Evolutionary conservation across 2,113 vertebrate genomes (phyloP), one percentile per base, ranked within the genome.

Genomic region (Cygnus buccinator): DNA sequence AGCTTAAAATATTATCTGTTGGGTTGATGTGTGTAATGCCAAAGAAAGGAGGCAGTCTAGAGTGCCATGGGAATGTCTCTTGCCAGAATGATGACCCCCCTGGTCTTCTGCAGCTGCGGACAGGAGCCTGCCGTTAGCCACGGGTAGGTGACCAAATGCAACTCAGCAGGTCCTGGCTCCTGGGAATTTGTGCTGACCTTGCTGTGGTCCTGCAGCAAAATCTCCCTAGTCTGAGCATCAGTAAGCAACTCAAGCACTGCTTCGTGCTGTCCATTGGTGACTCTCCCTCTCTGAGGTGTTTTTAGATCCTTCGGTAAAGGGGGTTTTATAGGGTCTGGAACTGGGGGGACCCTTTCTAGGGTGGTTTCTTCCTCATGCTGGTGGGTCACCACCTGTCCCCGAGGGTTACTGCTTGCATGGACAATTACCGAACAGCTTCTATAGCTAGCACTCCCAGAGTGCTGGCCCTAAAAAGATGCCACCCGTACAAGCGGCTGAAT

Each of bases 331-430:
- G 39, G 39, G 39, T 25, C 26, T 33, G 81, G 37, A 37, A 17
- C 13, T 70, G 57, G 28, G 15, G 55, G 61, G 31, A 3, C 19
- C 29, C 26, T 55, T 6, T 37, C n/a, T 41, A 14, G 19, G 17
- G 7, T 63, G 71, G 28, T n/a, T 20, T 41, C 15, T 62, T 54
- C 26, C 48, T 7, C 16, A 26, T 0, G 1, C 12, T 18, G n/a
- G 13, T 35, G 44, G 44, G 44, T 70, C 18, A 13, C 50, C 13
- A 0, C 5, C 37, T 68, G 72, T 50, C 72, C 57, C 59, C 26
- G 25, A n/a, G 83, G 29, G 50, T 41, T 92, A 9, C 58, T 37
- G 13, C 57, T 5, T 5, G 20, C 48, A n/a, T 0, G 0, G 4
- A 0, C 11, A 31, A 4, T 8, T 67, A 29, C 55, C 37, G 48